Evolutionary conservation across 1,140 invertebrate species (phyloP).

Genomic region (Drosophila melanica): DNA sequence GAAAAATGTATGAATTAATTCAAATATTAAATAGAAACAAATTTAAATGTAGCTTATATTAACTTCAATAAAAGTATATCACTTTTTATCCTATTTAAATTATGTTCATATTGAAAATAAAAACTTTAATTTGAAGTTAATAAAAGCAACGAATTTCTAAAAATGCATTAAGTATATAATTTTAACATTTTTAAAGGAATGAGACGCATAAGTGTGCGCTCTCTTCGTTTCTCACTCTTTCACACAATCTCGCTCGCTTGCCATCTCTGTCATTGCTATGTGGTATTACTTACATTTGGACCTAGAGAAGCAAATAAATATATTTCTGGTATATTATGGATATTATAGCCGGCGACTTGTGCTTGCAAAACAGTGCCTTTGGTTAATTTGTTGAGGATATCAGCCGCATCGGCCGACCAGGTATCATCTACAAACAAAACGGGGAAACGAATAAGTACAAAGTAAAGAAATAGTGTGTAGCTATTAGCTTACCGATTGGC

Average conservation of each 20-base stretch:
- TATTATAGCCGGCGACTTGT: conserved; percentile 92
- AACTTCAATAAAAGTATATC: not conserved
- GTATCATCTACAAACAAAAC: conserved; percentile 79
- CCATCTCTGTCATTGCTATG: conserved; percentile 43
- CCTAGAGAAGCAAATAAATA: conserved; percentile 90
- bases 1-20: conserved; percentile 18
- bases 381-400: conserved; percentile 90
- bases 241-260: not conserved
- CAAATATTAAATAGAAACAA: not conserved
- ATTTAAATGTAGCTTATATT: not conserved
- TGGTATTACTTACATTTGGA: conserved; percentile 86
- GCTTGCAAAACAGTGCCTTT: conserved; percentile 92
- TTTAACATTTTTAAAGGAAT: not conserved
- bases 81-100: not conserved
- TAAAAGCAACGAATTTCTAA: not conserved
- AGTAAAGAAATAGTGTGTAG: not conserved
- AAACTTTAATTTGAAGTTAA: not conserved
- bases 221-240: conserved; percentile 1
- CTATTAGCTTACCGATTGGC: conserved; percentile 88
- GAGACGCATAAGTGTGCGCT: not conserved
- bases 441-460: conserved; percentile 44
- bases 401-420: conserved; percentile 91
- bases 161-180: too few relatives aligned
- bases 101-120: too few relatives aligned
- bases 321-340: conserved; percentile 90